Conservation (phyloP, 2,888 invertebrate genomes). For the Drosophila phalerata region DNA sequence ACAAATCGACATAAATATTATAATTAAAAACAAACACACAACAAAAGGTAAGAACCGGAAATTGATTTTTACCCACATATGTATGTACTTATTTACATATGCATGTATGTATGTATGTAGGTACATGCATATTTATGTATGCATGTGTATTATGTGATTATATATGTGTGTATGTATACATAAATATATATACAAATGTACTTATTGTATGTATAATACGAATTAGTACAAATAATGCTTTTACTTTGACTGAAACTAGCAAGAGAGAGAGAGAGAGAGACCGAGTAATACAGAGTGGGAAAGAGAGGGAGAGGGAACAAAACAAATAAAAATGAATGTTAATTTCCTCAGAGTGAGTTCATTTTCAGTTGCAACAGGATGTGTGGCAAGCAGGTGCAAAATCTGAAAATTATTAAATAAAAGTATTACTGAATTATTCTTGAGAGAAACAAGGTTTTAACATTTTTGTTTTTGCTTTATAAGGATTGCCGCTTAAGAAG, state of each 20-base stretch:
- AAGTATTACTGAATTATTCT: too few species aligned
- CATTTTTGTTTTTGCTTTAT: background rate
- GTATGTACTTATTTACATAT: conserved; percentile 15
- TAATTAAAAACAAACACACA: conserved; percentile 31
- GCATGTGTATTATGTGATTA: background rate
- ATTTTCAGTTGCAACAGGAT: conserved; percentile 11
- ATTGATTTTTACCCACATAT: conserved; percentile 60
- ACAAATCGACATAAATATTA: conserved; percentile 36
- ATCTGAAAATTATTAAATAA: background rate
- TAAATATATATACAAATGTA: conserved; percentile 1
- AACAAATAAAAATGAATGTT: conserved; percentile 18
- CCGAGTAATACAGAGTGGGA: background rate
- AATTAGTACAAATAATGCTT: conserved; percentile 18
- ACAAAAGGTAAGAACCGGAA: conserved; percentile 65
- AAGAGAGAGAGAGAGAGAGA: conserved; percentile 2
- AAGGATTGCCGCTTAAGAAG: conserved; percentile 1
- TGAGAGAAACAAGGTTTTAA: fast-evolving
- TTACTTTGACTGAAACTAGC: conserved; percentile 17
- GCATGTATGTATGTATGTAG: conserved; percentile 14
- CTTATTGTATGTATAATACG: conserved; percentile 16
- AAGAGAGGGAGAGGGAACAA: background rate
- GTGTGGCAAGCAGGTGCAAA: conserved; percentile 6
- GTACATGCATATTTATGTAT: conserved; percentile 12
- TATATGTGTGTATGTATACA: conserved; percentile 2
- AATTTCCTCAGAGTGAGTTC: conserved; percentile 6